Base-by-base conservation (phyloP, 1,140 invertebrate genomes). In the Drosophila burlai region DNA sequence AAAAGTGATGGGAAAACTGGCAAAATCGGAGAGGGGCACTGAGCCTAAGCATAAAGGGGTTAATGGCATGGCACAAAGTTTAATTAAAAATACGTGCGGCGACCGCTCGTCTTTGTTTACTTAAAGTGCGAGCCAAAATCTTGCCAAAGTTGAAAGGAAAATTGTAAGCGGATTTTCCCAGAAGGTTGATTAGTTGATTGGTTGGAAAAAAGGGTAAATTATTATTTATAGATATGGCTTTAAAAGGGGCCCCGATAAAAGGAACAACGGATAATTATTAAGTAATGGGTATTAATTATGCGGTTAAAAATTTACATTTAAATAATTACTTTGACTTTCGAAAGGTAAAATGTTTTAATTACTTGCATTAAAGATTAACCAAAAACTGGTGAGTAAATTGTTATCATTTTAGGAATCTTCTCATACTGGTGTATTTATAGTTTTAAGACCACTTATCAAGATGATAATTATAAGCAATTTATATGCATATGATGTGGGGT, bases 71-170 rank as follows among this genome's bases (percentile, higher is more conserved):
- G 68, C 84, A 84, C 65, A 78, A 87, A 87, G 67, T 79, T 89
- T 87, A 87, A 87, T 87, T 87, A 87, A 87, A 77, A 84, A 90
- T 81, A 72, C 55, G 72, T 66, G 65, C 49, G 49, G 69, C 18
- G 31, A 42, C 54, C 7, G 18, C n/a, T 34, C 11, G 34, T 31
- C 55, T 47, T 64, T 76, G 42, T 76, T 83, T 49, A 46, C 61
- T 82, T 66, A 52, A 83, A 86, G 71, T 72, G 65, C 66, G 60
- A 60, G 66, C 59, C 68, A 52, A 79, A 83, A 77, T 54, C 59
- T 66, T 49, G 58, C 26, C 21, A 54, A 81, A 76, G 64, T 47
- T 65, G 47, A 78, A 77, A 69, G 63, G 75, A 46, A 64, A 77
- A 67, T 60, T 49, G 43, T 64, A 55, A 55, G 63, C 47, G 40